Percentiles rank a stretch among this genome's conserved stretches.
phyloP scores from a whole-genome alignment of 2,113 vertebrate genomes.

The Myanophis thanlyinensis region DNA sequence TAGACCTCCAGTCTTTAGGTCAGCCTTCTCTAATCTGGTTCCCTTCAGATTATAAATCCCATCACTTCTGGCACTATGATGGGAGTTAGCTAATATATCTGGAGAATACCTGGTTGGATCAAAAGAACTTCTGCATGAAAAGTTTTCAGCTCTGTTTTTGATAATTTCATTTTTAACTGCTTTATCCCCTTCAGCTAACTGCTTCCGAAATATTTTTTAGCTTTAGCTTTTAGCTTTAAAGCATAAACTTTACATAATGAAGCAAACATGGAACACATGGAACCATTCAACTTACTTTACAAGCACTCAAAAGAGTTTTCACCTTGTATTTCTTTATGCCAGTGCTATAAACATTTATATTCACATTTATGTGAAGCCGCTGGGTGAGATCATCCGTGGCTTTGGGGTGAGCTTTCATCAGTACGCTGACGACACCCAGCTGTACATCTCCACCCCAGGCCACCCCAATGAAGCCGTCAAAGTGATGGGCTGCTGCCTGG shows the following conservation, averaged over 20 bases:
- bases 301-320: background rate
- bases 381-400: no score
- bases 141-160: background rate
- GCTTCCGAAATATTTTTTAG: background rate
- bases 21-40: background rate
- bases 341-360: background rate
- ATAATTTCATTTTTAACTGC: background rate
- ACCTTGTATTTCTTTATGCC: background rate
- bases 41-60: background rate
- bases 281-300: background rate
- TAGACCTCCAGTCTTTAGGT: background rate
- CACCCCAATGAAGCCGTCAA: no score
- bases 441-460: no score
- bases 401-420: no score
- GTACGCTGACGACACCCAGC: no score
- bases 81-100: background rate
- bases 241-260: background rate
- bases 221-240: background rate
- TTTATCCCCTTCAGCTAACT: background rate
- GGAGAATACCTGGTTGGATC: background rate
- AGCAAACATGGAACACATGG: background rate
- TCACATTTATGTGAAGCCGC: no score
- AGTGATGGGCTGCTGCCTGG: no score
- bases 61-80: background rate
- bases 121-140: background rate